Base-by-base conservation (phyloP, 2,797 vertebrate genomes). In the Pseudomugil gertrudae region DNA sequence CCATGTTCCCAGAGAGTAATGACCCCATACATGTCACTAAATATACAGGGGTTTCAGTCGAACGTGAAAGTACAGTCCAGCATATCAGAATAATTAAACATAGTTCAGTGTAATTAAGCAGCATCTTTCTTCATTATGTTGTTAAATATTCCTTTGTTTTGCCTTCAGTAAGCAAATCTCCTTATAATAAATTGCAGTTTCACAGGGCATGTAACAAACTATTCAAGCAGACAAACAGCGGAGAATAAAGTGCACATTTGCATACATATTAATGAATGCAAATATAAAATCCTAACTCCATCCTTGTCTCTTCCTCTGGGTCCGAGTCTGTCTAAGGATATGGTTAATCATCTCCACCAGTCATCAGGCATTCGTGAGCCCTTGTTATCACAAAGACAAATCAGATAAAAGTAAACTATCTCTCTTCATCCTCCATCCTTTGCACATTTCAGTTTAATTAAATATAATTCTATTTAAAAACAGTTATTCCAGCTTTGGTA, bases 201-300 rank as follows among this genome's bases (percentile, higher is more conserved):
- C 69, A 81, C 76, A 72, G 70, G 70, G 33, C 77, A 83, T 81
- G 78, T 84, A 86, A 87, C 65, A 82, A 76, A 79, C 82, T 78
- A 83, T 84, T 85, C 75, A 80, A 74, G 86, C 83, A 84, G 82
- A 70, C 71, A 30, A 90, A 87, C 80, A 64, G 66, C 45, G 81
- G 76, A 72, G 80, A 87, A 90, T 86, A 82, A 87, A 87, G 73
- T 81, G 79, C 79, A 82, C 81, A 88, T 80, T 63, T 30, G 17
- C 83, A 88, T 90, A 80, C 71, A 91, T 91, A 91, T 92, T 90
- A 86, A 92, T 93, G 80, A 87, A 90, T 88, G 88, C 79, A 86
- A 90, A 90, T 86, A 74, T 69, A 59, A 69, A 57, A 27, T 50
- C 62, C 85, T 72, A 72, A 79, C 85, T 89, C 69, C 57, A 76